Evolutionary conservation across 2,888 invertebrate genomes (phyloP), one percentile per base, ranked within the genome.

Genomic region (Achlya flavicornis): DNA sequence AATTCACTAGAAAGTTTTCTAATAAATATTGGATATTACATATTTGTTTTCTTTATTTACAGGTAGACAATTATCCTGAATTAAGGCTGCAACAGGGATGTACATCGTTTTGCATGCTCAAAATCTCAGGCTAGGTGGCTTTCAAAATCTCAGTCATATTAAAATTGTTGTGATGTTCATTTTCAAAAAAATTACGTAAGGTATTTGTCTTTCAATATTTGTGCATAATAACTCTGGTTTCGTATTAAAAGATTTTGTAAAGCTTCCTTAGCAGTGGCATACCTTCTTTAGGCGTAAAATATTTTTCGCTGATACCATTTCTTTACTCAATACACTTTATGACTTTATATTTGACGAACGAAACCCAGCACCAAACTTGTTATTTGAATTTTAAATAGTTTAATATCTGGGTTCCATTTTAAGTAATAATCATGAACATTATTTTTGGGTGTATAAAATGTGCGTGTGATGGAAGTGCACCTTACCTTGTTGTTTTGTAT

Each of bases 1-100:
- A 3, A 33, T 33, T 33, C 5, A 33, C 33, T 33, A 33, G 5
- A 33, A 35, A 35, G 35, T 38, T 10, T 3, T 10, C 8, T 38
- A 7, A 41, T 10, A 41, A 41, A 41, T 41, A 41, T 41, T 12
- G 5, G 6, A n/a, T 14, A 5, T 14, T 43, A 2, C 4, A 10
- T 1, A 53, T 1, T 41, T 6, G 14, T 32, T 61, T 68, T 58
- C 66, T 70, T 66, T 66, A 66, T 71, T 88, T 81, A 38, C 90
- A 91, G 91, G 86, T 91, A 91, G 86, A 88, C 79, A 75, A 81
- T 73, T 67, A 73, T 72, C 67, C 64, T 65, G 57, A 70, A 66
- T 61, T 75, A 65, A 67, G 76, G 66, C 75, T 75, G 69, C 76
- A 74, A 72, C 59, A 72, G 72, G 70, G 66, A 74, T 69, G 65